These are phyloP conservation scores for Bombus breviceps DNA, from an alignment of 1,140 invertebrate genomes.

Conservation along the genomic window DNA sequence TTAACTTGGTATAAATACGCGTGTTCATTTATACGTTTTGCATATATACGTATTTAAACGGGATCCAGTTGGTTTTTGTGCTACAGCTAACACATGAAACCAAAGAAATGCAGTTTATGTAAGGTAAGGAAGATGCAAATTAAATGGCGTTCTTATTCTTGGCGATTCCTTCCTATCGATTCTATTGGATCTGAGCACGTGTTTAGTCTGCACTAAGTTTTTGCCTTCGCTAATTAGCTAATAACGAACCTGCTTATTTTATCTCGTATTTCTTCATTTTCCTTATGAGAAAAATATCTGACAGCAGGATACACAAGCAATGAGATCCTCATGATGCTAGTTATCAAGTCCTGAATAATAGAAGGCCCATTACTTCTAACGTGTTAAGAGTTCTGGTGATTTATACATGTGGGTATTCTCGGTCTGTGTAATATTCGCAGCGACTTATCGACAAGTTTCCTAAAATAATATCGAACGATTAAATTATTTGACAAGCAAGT, in stretches of 20 bases:
- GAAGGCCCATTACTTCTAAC: conserved; percentile 33
- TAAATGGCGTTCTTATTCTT: conserved; percentile 45
- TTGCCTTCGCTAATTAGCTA: conserved; percentile 49
- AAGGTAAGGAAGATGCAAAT: conserved; percentile 13
- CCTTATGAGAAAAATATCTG: neutral
- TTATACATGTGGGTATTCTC: conserved; percentile 12
- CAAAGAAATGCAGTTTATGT: neutral
- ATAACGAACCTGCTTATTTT: conserved; percentile 49
- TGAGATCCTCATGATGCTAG: conserved; percentile 9
- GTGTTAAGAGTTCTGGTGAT: conserved; percentile 14
- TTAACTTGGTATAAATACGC: no score
- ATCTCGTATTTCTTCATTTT: conserved; percentile 13
- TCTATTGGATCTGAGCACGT: conserved; percentile 32
- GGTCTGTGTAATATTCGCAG: conserved; percentile 29
- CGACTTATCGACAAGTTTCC: conserved; percentile 19
- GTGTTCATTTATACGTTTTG: no score
- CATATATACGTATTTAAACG: neutral
- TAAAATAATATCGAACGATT: conserved; percentile 44
- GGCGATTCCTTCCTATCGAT: conserved; percentile 25
- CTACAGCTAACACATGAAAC: no score
- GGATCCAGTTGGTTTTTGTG: neutral
- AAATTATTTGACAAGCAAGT: conserved; percentile 51
- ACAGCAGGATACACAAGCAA: neutral
- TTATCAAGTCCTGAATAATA: conserved; percentile 44
- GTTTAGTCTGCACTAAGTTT: conserved; percentile 22